Evolutionary conservation across 1,140 invertebrate genomes (phyloP).

Genomic region (Lordiphosa collinella): DNA sequence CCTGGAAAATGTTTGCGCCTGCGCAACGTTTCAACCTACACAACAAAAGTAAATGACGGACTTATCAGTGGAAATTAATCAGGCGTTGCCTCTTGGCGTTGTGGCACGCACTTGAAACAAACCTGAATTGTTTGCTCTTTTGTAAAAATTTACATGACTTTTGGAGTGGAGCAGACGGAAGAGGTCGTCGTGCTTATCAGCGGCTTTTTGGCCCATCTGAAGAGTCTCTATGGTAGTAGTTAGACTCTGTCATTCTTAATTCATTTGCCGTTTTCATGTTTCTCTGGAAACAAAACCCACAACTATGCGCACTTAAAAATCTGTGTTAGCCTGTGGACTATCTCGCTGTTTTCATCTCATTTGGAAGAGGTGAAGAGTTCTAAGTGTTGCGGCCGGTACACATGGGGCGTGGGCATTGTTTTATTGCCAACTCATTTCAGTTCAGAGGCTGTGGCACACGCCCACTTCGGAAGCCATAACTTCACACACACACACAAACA

Average conservation of each 20-base stretch:
- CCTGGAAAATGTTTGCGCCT: constrained; percentile 70
- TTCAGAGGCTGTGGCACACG: constrained; percentile 36
- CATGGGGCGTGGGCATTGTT: constrained; percentile 22
- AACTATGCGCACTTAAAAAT: constrained; percentile 3
- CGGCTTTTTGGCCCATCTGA: constrained; percentile 37
- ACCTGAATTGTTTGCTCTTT: constrained; percentile 55
- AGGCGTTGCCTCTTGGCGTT: constrained; percentile 54
- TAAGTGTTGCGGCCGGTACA: neutral
- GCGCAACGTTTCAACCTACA: constrained; percentile 65
- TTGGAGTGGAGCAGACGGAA: constrained; percentile 12
- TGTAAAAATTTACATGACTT: constrained; percentile 56
- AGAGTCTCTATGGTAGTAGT: constrained; percentile 33
- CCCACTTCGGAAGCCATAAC: constrained; percentile 50
- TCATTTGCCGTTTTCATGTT: constrained; percentile 66
- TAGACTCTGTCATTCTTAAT: constrained; percentile 34
- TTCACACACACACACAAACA: constrained; percentile 12
- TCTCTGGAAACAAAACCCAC: constrained; percentile 41
- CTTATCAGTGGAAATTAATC: constrained; percentile 75
- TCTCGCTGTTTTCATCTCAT: constrained; percentile 30
- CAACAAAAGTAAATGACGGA: constrained; percentile 69
- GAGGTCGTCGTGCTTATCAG: constrained; percentile 49
- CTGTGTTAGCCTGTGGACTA: constrained; percentile 26
- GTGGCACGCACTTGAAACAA: constrained; percentile 43
- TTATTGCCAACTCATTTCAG: constrained; percentile 51
- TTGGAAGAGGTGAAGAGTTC: constrained; percentile 31